Percentiles rank a stretch among this genome's conserved stretches.
These are phyloP conservation scores for Ornithoptera alexandrae DNA, from an alignment of 2,888 invertebrate genomes.

Conservation along the genomic window DNA sequence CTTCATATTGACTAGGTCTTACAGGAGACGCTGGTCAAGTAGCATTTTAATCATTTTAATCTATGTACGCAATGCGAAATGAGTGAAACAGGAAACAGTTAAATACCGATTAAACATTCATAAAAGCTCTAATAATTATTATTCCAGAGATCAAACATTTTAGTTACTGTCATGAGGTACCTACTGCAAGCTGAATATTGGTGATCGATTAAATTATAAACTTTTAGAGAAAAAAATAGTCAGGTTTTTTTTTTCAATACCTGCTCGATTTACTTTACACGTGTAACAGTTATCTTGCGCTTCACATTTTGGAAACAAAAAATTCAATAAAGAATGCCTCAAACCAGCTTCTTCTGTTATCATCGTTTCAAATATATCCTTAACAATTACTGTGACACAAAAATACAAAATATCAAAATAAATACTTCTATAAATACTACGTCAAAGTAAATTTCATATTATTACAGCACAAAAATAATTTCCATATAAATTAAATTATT, in stretches of 20 bases:
- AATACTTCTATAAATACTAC: slow-evolving; percentile 20
- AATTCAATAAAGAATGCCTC: slow-evolving; percentile 29
- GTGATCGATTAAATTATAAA: too few relatives aligned
- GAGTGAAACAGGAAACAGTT: background rate
- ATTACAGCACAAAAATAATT: background rate
- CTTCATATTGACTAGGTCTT: slow-evolving; percentile 65
- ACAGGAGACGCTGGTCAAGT: slow-evolving; percentile 50
- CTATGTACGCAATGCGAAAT: background rate
- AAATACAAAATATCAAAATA: slow-evolving; percentile 5
- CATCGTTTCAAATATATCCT: slow-evolving; percentile 35
- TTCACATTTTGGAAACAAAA: background rate
- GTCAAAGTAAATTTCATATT: slow-evolving; percentile 6
- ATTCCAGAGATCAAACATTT: background rate
- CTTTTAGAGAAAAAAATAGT: too few relatives aligned
- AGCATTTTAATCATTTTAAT: slow-evolving; percentile 2
- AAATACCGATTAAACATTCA: background rate
- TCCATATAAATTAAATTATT: background rate
- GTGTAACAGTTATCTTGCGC: background rate
- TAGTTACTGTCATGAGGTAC: too few relatives aligned
- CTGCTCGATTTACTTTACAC: background rate
- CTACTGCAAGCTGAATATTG: too few relatives aligned
- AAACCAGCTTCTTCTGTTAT: slow-evolving; percentile 48
- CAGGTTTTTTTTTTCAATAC: too few relatives aligned
- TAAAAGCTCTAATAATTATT: background rate
- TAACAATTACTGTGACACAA: slow-evolving; percentile 1